A percentile compares a stretch with the other conserved stretches of the same genome.
Evolutionary conservation across 1,140 invertebrate species (phyloP).

Genomic region (Cherax destructor): DNA sequence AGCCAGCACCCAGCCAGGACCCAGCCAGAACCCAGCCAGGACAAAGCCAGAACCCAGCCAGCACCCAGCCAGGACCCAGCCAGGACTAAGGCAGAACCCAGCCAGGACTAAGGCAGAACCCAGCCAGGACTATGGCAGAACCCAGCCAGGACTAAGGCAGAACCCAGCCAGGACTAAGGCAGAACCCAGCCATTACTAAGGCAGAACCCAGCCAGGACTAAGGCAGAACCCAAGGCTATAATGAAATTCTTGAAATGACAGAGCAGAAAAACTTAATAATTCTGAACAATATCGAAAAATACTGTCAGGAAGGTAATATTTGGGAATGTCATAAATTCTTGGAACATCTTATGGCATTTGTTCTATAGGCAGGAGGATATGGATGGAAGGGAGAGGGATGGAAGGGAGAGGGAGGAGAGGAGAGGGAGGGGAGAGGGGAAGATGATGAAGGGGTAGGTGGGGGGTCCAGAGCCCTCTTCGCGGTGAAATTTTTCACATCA

Average conservation of each 20-base stretch:
- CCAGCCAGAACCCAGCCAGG: too few relatives aligned
- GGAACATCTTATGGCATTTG: slow-evolving; percentile 63
- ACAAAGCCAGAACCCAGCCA: too few relatives aligned
- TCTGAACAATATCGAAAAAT: slow-evolving; percentile 23
- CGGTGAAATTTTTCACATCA: slow-evolving; percentile 54
- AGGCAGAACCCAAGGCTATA: slow-evolving; percentile 15
- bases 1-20: too few relatives aligned
- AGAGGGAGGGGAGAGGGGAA: neutral
- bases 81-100: too few relatives aligned
- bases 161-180: too few relatives aligned
- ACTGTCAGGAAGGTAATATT: slow-evolving; percentile 34
- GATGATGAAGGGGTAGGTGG: neutral
- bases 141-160: too few relatives aligned
- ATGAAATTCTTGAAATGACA: slow-evolving; percentile 47
- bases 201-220: too few relatives aligned
- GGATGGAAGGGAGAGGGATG: slow-evolving; percentile 12
- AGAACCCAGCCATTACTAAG: too few relatives aligned
- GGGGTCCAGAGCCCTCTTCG: slow-evolving; percentile 55
- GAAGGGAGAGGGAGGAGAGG: neutral
- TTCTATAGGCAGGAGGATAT: slow-evolving; percentile 35
- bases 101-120: too few relatives aligned
- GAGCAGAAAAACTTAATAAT: slow-evolving; percentile 35
- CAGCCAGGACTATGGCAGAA: too few relatives aligned
- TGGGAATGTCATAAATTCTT: slow-evolving; percentile 46
- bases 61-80: too few relatives aligned